Conservation (phyloP, 2,113 vertebrate species). For the Podarcis raffonei region DNA sequence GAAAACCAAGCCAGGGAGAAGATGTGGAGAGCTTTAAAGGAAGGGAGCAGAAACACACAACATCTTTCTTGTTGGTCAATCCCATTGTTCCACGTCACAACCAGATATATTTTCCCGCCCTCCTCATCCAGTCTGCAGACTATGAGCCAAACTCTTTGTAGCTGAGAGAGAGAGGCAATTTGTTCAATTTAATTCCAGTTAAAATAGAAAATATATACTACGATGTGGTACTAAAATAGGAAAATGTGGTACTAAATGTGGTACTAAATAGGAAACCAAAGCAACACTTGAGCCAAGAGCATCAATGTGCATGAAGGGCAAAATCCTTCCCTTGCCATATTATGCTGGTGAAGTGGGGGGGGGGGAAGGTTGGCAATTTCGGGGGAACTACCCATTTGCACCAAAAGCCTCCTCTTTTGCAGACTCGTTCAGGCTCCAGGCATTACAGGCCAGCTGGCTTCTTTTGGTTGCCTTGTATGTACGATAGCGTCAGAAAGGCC, state of each 20-base stretch:
- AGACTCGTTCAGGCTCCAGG: background rate
- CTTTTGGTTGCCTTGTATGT: background rate
- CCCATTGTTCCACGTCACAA: background rate
- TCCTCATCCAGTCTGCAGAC: background rate
- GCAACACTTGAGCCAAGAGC: background rate
- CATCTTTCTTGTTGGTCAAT: background rate
- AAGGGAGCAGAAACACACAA: too few species aligned
- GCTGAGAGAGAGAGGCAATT: accelerated
- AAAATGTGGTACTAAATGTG: too few species aligned
- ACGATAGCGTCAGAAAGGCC: too few species aligned
- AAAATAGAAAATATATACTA: background rate
- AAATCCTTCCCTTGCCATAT: background rate
- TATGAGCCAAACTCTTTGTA: background rate
- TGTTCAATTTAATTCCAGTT: background rate
- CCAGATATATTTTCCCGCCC: too few species aligned
- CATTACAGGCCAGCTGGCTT: background rate
- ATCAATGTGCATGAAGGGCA: background rate
- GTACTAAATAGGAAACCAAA: background rate
- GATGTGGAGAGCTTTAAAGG: background rate
- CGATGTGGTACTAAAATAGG: too few species aligned
- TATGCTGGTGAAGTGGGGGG: too few species aligned
- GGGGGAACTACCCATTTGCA: background rate
- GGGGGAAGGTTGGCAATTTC: background rate
- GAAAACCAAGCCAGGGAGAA: background rate
- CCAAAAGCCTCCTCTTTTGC: too few species aligned